These are phyloP conservation scores for Menura novaehollandiae DNA, from an alignment of 2,113 vertebrate genomes.

Conservation along the genomic window DNA sequence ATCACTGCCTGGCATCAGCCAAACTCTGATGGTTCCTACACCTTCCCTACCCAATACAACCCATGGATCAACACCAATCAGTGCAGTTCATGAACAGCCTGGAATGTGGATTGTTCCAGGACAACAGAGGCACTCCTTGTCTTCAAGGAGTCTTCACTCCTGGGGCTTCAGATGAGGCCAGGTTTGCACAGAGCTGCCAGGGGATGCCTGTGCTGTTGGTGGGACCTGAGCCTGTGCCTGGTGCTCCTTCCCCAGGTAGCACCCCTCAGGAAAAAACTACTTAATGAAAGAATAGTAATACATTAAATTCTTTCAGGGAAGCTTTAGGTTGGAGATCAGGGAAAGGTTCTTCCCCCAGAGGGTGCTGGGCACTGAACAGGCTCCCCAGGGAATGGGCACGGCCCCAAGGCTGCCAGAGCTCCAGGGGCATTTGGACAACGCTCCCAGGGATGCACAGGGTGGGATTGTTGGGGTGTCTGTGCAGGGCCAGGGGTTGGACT, in stretches of 20 bases:
- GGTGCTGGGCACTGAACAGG: neutral
- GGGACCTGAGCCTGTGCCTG: neutral
- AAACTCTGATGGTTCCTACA: neutral
- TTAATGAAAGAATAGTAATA: neutral
- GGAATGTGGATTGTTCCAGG: neutral
- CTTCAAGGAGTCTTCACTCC: neutral
- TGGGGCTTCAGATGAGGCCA: neutral
- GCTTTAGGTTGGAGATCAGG: neutral
- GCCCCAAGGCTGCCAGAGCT: neutral
- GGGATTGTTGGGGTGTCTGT: neutral
- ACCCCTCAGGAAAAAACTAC: neutral
- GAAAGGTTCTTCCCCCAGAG: neutral
- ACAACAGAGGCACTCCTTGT: neutral
- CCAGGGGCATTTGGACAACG: neutral
- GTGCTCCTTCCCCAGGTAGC: neutral
- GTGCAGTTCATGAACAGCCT: neutral
- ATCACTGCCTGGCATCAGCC: neutral
- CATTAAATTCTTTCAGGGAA: neutral
- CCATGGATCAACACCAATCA: neutral
- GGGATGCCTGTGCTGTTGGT: fast-evolving
- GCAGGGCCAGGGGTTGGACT: fast-evolving
- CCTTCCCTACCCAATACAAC: neutral
- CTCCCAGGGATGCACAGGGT: neutral
- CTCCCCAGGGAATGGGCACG: neutral
- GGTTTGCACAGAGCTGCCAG: neutral